These are phyloP conservation scores for Morphnarchus princeps DNA, from an alignment of 2,113 vertebrate species.

Conservation along the genomic window DNA sequence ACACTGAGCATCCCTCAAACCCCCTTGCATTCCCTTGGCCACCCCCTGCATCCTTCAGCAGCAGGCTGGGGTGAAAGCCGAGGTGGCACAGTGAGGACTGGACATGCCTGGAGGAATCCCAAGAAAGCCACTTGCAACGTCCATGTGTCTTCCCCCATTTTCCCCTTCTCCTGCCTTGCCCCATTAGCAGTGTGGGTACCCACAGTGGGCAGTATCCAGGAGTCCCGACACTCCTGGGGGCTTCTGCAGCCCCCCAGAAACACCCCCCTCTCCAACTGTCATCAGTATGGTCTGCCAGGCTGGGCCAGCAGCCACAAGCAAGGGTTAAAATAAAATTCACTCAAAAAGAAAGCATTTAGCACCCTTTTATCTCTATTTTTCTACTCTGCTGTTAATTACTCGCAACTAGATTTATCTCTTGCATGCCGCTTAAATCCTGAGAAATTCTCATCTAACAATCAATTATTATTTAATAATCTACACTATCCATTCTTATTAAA, in stretches of 20 bases:
- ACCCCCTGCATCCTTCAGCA: background rate
- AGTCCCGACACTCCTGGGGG: background rate
- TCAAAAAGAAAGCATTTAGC: constrained; percentile 27
- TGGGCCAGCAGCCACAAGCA: background rate
- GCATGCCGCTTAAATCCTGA: background rate
- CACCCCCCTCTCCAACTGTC: fast-evolving
- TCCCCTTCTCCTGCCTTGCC: background rate
- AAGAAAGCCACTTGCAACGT: background rate
- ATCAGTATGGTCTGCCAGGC: background rate
- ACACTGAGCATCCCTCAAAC: background rate
- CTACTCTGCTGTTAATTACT: constrained; percentile 31
- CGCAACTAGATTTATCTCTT: constrained; percentile 33
- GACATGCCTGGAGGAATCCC: background rate
- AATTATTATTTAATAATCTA: constrained; percentile 68
- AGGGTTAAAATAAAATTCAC: constrained; percentile 29
- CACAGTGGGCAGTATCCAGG: background rate
- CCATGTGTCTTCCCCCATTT: background rate
- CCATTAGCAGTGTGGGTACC: background rate
- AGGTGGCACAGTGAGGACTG: background rate
- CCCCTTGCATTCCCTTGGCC: fast-evolving
- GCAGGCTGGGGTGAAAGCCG: background rate
- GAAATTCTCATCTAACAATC: constrained; percentile 57
- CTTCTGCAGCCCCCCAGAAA: background rate
- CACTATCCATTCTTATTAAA: constrained; percentile 52
- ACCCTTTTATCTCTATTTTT: constrained; percentile 18